A percentile compares a stretch with the other conserved stretches of the same genome.
Evolutionary conservation across 2,113 vertebrate genomes (phyloP).

Genomic region (Tonatia bakeri): DNA sequence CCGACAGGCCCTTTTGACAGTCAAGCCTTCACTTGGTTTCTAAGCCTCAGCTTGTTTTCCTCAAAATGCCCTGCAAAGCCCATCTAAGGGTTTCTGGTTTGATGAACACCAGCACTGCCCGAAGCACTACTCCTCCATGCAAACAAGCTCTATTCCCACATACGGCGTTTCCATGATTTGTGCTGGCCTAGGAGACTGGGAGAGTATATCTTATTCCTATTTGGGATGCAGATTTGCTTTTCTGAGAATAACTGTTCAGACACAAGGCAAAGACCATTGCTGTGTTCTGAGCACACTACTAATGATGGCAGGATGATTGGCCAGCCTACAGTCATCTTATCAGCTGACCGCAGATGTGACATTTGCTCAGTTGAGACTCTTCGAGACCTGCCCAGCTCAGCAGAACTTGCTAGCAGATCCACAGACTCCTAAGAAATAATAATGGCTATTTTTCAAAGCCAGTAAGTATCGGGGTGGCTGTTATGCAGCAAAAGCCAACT

Average conservation of each 20-base stretch:
- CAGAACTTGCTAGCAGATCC: background rate
- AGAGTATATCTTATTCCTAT: background rate
- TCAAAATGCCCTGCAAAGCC: constrained; percentile 1
- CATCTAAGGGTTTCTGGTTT: background rate
- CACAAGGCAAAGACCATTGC: background rate
- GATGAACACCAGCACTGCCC: background rate
- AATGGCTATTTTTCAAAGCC: background rate
- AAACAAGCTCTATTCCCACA: background rate
- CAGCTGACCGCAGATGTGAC: background rate
- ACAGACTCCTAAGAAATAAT: background rate
- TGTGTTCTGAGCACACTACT: background rate
- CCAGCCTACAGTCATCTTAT: background rate
- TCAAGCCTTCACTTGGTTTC: background rate
- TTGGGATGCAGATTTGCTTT: background rate
- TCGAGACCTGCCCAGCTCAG: background rate
- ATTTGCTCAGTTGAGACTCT: background rate
- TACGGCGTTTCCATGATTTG: background rate
- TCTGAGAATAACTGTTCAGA: background rate
- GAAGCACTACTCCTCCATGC: background rate
- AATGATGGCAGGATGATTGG: background rate
- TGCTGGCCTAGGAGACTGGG: background rate
- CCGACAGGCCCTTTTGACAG: background rate
- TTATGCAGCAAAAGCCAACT: background rate
- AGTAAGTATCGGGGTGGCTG: background rate
- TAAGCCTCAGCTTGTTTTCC: background rate